phyloP scores from a whole-genome alignment of 2,797 vertebrate species.

The Gambelia wislizenii region DNA sequence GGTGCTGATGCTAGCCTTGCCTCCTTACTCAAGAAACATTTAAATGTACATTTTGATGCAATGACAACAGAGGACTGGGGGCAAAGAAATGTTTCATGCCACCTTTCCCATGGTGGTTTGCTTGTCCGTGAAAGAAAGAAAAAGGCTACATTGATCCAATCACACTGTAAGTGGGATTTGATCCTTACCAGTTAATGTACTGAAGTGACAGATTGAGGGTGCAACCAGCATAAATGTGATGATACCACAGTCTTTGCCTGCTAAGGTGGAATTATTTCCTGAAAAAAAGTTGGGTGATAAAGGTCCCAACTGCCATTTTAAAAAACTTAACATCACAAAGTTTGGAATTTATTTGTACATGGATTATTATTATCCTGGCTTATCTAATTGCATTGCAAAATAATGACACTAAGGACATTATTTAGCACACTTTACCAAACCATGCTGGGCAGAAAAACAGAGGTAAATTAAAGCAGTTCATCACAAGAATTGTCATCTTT shows the following conservation, averaged over 20 bases:
- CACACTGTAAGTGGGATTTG: background rate
- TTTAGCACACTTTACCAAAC: background rate
- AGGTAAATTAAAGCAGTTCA: conserved; percentile 42
- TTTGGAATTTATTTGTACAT: accelerated
- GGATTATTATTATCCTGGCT: conserved; percentile 6
- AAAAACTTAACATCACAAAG: background rate
- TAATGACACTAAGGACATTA: background rate
- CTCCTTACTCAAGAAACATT: background rate
- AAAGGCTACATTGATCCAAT: background rate
- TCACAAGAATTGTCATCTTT: background rate
- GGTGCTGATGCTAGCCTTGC: background rate
- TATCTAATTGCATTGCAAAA: background rate
- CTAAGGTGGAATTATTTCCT: background rate
- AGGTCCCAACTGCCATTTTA: background rate
- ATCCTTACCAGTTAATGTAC: background rate
- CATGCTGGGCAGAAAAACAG: background rate
- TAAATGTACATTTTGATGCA: background rate
- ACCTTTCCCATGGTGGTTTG: background rate
- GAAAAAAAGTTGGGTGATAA: too few species aligned
- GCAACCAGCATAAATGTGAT: background rate
- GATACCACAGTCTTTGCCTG: background rate
- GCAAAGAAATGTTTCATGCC: background rate
- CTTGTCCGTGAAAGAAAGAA: background rate
- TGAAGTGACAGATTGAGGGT: background rate
- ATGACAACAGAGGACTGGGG: background rate